Base-by-base conservation (phyloP, 2,797 vertebrate species). In the Anas capensis region DNA sequence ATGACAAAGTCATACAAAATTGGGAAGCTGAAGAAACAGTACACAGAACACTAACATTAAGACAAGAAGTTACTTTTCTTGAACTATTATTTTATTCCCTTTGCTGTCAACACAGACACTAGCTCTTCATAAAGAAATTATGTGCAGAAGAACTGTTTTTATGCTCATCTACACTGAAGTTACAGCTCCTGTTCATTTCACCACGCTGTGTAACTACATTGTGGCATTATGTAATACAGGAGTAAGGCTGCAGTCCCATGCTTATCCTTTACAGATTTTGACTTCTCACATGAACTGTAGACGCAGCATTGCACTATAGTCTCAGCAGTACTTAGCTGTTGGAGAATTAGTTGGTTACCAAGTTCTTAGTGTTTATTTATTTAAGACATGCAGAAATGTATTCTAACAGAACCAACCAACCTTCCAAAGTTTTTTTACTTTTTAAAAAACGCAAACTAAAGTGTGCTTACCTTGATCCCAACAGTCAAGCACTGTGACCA, bases 401-500 rank as follows among this genome's bases (percentile, higher is more conserved):
- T n/a, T 68, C 33, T 36, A 46, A 62, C 33, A 70, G 87, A 90
- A 34, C 6, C 31, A 73, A 88, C 53, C 7, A 8, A 60, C 2
- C 3, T 65, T 78, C 83, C 34, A 20, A 60, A 29, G 40, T 38
- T 3, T 2, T 49, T 3, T 2, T 10, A 42, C 87, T 64, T 11
- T 17, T 20, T 85, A 11, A 33, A 29, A 66, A 81, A 7, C 57
- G 66, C 26, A 61, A 14, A 21, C 5, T 2, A 16, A 65, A 36
- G 23, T 46, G 66, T 82, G 58, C 58, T 91, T 95, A 99, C 99
- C 98, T 78, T 97, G 85, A 92, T 98, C 98, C 98, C 98, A 99
- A 26, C 96, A 98, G 61, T 98, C 98, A 88, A 99, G 98, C 91
- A 99, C 91, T 0, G 99, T 98, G 82, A 97, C 91, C 51, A 99